Base-by-base conservation (phyloP, 2,797 vertebrate species). In the Hydrophis major region DNA sequence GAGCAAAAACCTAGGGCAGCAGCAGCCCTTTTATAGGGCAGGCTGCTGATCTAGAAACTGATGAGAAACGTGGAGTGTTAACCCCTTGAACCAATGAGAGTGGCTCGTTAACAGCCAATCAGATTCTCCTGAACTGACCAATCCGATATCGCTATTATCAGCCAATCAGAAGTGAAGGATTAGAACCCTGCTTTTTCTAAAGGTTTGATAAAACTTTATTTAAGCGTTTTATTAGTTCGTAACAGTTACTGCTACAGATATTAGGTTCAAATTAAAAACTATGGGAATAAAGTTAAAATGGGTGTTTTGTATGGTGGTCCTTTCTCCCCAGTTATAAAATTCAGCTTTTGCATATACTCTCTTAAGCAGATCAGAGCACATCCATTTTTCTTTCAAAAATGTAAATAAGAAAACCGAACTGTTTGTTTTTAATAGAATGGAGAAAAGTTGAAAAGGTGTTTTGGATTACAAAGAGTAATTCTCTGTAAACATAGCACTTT, bases 351-450 rank as follows among this genome's bases (percentile, higher is more conserved):
- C 91, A 53, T 74, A 93, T 95, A 94, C 16, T 93, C 53, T 37
- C 8, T 89, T 74, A 95, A 88, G 61, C 53, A 89, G 37, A 94
- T 93, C 18, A 83, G 57, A 91, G 92, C 28, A 93, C 74, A 94
- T 89, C 92, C 1, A 7, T 69, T 93, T 94, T 32, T 86, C 28
- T 86, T 57, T n/a, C 22, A 66, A 60, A 32, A 93, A 92, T 60
- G 32, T 90, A 93, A 93, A 89, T 63, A 89, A 90, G 25, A 83
- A 83, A 91, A 94, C 94, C 89, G n/a, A 92, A 92, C 95, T 95
- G 92, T 16, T 27, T 93, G 53, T 94, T 95, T 89, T 93, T 53
- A 61, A 47, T 16, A 53, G 22, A 91, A 32, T 92, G 55, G 28
- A 95, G 92, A 90, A 83, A 56, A 59, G 8, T 20, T 78, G 47